phyloP scores from a whole-genome alignment of 2,113 vertebrate species.

The Pandion haliaetus region DNA sequence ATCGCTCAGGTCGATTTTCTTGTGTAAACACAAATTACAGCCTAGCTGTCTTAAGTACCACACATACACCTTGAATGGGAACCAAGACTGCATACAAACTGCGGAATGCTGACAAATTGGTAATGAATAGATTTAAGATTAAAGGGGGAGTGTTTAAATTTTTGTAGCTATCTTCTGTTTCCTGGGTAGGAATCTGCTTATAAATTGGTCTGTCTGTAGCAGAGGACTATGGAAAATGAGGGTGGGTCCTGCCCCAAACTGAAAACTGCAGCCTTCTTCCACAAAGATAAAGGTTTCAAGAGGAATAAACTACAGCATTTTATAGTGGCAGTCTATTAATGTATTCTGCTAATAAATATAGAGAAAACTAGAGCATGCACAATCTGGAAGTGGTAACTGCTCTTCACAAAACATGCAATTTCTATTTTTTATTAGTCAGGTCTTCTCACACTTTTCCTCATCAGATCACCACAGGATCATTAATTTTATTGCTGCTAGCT shows the following conservation, averaged over 20 bases:
- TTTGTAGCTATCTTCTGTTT: neutral
- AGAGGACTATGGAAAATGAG: neutral
- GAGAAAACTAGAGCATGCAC: neutral
- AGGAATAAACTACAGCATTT: neutral
- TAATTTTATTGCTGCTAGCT: neutral
- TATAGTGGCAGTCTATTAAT: rapidly evolving
- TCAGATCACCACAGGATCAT: neutral
- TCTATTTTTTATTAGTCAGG: neutral
- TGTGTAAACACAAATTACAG: neutral
- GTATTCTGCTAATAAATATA: neutral
- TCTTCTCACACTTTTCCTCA: neutral
- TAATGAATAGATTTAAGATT: no score
- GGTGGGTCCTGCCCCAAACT: no score
- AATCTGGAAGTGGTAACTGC: neutral
- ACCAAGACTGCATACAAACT: rapidly evolving
- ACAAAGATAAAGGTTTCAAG: neutral
- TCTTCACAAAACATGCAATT: neutral
- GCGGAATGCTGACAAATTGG: rapidly evolving
- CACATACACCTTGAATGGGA: neutral
- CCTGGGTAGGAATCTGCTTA: neutral
- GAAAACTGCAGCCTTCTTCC: neutral
- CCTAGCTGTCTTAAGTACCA: no score
- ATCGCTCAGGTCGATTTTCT: neutral
- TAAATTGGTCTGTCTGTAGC: neutral
- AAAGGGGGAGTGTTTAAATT: neutral